Conservation (phyloP, 1,140 invertebrate species). For the Zaprionus lachaisei region DNA sequence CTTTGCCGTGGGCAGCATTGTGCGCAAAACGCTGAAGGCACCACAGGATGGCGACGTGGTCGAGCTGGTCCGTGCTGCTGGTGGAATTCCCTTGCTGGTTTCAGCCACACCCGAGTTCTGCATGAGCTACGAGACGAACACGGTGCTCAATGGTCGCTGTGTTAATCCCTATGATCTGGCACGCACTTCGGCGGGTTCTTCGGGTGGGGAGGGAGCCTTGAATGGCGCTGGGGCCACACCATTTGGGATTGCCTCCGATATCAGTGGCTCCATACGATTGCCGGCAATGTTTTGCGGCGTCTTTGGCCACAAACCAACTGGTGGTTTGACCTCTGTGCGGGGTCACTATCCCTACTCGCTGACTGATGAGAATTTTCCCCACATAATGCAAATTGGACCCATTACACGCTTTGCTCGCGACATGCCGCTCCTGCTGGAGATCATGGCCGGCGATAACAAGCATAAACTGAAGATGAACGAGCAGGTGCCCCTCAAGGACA, state of each 20-base stretch:
- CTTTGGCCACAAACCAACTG: constrained; percentile 94
- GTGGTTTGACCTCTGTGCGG: constrained; percentile 86
- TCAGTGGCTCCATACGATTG: constrained; percentile 95
- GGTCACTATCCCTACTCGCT: constrained; percentile 86
- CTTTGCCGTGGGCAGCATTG: constrained; percentile 87
- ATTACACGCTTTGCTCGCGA: constrained; percentile 92
- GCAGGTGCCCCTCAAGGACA: constrained; percentile 86
- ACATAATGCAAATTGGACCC: constrained; percentile 88
- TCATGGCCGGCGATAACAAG: constrained; percentile 86
- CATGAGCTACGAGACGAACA: constrained; percentile 89
- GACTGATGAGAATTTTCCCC: constrained; percentile 45
- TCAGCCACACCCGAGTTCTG: constrained; percentile 94
- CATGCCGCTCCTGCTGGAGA: constrained; percentile 88
- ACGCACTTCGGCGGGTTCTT: constrained; percentile 90
- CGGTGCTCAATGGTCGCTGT: constrained; percentile 90
- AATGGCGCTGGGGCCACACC: constrained; percentile 90
- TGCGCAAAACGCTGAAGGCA: constrained; percentile 86
- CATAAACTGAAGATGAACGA: constrained; percentile 84
- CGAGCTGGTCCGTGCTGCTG: constrained; percentile 86
- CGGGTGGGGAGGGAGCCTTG: constrained; percentile 90
- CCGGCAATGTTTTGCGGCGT: constrained; percentile 94
- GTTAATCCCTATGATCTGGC: constrained; percentile 91
- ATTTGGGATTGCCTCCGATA: constrained; percentile 93
- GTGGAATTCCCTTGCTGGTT: constrained; percentile 91
- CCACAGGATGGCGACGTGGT: constrained; percentile 88